A percentile compares a stretch with the other conserved stretches of the same genome.
These are phyloP conservation scores for Plestiodon gilberti DNA, from an alignment of 2,113 vertebrate species.

Conservation along the genomic window DNA sequence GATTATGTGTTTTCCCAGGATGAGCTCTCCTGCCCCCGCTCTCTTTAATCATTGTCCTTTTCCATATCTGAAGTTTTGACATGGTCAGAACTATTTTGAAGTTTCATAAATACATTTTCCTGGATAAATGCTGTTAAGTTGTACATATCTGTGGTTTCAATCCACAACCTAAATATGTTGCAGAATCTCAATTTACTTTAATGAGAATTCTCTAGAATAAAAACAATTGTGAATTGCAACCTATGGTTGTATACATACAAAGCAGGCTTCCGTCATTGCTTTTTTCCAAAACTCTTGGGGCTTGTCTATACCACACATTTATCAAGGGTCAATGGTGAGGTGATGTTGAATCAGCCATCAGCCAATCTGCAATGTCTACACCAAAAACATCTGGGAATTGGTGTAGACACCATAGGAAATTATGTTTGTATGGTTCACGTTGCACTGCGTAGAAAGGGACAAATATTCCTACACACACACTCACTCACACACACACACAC, in stretches of 20 bases:
- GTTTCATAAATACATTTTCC: constrained; percentile 8
- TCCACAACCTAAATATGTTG: not conserved
- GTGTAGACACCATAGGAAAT: not conserved
- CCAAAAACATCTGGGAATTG: not conserved
- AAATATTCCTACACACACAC: not conserved
- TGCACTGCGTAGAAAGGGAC: not conserved
- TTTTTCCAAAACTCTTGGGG: not conserved
- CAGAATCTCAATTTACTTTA: not conserved
- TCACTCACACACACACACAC: too few species aligned
- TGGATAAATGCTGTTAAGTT: not conserved
- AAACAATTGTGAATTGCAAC: not conserved
- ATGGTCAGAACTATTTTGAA: not conserved
- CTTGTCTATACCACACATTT: not conserved
- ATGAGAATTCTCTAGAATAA: not conserved
- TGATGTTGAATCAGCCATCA: not conserved
- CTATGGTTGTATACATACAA: not conserved
- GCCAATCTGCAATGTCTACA: not conserved
- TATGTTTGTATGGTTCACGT: not conserved
- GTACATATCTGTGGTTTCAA: not conserved
- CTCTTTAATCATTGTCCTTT: not conserved
- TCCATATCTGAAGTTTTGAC: constrained; percentile 27
- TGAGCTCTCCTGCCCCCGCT: constrained; percentile 9
- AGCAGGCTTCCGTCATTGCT: not conserved
- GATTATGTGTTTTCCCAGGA: constrained; percentile 71
- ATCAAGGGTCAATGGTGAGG: not conserved